Evolutionary conservation across 37 sponge, comb jelly and placozoan species (phyloP).

Genomic region (Haliclona indistincta): DNA sequence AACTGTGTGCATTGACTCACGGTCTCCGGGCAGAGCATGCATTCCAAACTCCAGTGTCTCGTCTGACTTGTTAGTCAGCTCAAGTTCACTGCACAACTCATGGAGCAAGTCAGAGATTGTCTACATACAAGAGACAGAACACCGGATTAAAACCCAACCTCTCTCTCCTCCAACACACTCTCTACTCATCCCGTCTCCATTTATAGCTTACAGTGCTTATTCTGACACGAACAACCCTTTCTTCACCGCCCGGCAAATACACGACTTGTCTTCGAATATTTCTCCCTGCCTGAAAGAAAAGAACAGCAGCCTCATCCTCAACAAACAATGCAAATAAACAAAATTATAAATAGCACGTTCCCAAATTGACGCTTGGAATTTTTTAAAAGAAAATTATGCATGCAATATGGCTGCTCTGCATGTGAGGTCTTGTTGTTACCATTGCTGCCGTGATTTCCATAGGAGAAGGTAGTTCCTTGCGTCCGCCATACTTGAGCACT

Average conservation of each 20-base stretch:
- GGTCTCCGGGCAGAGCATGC: slow-evolving; percentile 48
- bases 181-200: not conserved
- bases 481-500: slow-evolving; percentile 47
- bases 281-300: slow-evolving; percentile 26
- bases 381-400: no score
- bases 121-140: not conserved
- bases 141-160: not conserved
- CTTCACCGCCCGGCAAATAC: slow-evolving; percentile 54
- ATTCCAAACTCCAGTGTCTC: slow-evolving; percentile 50
- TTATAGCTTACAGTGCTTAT: slow-evolving; percentile 46
- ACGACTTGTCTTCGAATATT: slow-evolving; percentile 42
- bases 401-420: no score
- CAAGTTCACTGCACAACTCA: slow-evolving; percentile 53
- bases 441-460: slow-evolving; percentile 51
- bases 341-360: no score
- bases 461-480: slow-evolving; percentile 57
- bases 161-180: not conserved
- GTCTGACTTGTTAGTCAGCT: slow-evolving; percentile 15
- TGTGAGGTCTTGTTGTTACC: no score
- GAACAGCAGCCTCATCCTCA: no score
- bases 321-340: no score
- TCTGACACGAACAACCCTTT: slow-evolving; percentile 44
- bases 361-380: no score
- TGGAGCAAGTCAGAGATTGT: slow-evolving; percentile 25
- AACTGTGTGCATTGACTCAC: slow-evolving; percentile 39